Percentiles rank a stretch among this genome's conserved stretches.
phyloP scores from a whole-genome alignment of 2,797 vertebrate genomes.

The Lindbergichthys nudifrons region DNA sequence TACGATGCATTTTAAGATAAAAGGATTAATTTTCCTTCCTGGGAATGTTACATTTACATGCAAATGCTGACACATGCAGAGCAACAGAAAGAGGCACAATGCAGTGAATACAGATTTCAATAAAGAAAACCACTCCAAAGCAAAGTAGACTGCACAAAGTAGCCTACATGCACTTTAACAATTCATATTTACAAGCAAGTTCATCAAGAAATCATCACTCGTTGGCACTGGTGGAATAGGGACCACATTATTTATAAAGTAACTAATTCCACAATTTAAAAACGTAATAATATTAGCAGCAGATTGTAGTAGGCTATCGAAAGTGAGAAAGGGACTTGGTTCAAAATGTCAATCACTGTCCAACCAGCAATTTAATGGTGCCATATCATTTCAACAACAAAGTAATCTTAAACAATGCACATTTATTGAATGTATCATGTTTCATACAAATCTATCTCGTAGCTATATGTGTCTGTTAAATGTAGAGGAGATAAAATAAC shows the following conservation, averaged over 20 bases:
- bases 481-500: background rate
- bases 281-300: background rate
- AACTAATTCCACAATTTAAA: background rate
- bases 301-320: background rate
- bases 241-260: background rate
- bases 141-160: slow-evolving; percentile 1
- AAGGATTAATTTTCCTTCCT: background rate
- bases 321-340: background rate
- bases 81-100: background rate
- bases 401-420: background rate
- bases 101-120: slow-evolving; percentile 7
- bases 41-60: background rate
- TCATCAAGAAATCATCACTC: background rate
- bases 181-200: background rate
- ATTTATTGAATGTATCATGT: too few relatives aligned
- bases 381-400: background rate
- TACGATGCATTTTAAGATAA: background rate
- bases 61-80: slow-evolving; percentile 11
- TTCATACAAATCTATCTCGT: background rate
- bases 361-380: background rate
- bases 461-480: too few relatives aligned
- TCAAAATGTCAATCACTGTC: background rate
- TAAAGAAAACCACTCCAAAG: background rate
- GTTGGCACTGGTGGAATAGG: background rate
- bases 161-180: background rate